phyloP scores from a whole-genome alignment of 2,113 vertebrate genomes.

The Platichthys stellatus region DNA sequence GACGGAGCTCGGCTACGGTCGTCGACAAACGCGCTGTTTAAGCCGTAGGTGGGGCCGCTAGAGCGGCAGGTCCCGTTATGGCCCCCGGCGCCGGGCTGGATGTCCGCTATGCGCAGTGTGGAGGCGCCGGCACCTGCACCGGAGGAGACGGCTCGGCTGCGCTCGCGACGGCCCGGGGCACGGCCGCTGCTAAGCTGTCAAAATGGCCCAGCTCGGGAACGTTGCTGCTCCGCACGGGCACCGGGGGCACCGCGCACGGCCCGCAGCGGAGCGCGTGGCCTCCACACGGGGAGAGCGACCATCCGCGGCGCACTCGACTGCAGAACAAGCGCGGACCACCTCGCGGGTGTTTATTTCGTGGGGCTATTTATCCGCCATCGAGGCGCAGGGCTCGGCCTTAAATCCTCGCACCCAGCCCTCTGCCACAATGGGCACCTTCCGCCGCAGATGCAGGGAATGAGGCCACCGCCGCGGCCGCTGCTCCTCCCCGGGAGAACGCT shows the following conservation, averaged over 20 bases:
- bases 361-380: slow-evolving; percentile 34
- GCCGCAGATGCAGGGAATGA: slow-evolving; percentile 62
- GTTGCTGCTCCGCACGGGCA: slow-evolving; percentile 34
- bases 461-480: slow-evolving; percentile 37
- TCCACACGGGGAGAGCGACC: background rate
- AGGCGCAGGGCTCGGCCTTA: slow-evolving; percentile 75
- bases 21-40: background rate
- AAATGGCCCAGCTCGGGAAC: slow-evolving; percentile 67
- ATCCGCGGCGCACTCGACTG: background rate
- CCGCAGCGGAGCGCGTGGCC: slow-evolving; percentile 7
- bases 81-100: background rate
- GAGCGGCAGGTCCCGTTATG: background rate
- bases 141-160: background rate
- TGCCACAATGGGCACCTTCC: slow-evolving; percentile 83
- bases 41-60: background rate
- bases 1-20: slow-evolving; percentile 29
- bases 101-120: background rate
- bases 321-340: no score
- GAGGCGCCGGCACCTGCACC: background rate
- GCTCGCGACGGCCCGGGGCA: slow-evolving; percentile 23
- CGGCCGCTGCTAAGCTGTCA: slow-evolving; percentile 66
- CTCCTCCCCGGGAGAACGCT: background rate
- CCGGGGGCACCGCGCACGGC: slow-evolving; percentile 34
- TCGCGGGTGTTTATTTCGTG: background rate
- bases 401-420: slow-evolving; percentile 76